phyloP scores from a whole-genome alignment of 2,888 invertebrate species.

The Campaea margaritaria region DNA sequence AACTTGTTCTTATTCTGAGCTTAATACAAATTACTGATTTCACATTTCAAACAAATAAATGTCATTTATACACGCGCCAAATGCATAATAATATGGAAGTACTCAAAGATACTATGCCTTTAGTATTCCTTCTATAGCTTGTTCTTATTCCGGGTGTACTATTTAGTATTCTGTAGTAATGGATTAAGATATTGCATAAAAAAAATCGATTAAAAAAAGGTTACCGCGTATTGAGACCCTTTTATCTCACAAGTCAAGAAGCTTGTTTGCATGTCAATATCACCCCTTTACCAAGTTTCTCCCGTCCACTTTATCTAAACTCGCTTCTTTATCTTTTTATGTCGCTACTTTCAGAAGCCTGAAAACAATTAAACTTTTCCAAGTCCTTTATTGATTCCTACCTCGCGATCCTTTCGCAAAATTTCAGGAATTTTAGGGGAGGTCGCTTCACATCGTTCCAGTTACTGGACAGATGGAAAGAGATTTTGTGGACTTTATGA shows the following conservation, averaged over 20 bases:
- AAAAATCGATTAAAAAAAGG: no score
- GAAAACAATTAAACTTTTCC: slow-evolving; percentile 33
- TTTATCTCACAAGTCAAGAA: background rate
- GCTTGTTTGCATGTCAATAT: slow-evolving; percentile 3
- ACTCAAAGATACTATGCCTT: no score
- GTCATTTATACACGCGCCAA: no score
- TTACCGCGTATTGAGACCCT: background rate
- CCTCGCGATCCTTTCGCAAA: slow-evolving; percentile 22
- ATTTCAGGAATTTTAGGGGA: slow-evolving; percentile 24
- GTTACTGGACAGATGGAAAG: background rate
- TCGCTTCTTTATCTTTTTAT: slow-evolving; percentile 15
- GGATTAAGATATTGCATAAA: no score
- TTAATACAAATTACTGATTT: no score
- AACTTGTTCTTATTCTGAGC: no score
- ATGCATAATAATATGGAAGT: no score
- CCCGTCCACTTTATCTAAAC: slow-evolving; percentile 18
- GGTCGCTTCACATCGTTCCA: slow-evolving; percentile 3
- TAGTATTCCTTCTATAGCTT: no score
- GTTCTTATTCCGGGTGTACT: no score
- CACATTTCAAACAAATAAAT: no score
- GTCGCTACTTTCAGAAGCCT: slow-evolving; percentile 20
- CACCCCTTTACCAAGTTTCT: slow-evolving; percentile 11
- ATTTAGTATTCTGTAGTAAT: no score
- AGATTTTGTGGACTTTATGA: background rate
- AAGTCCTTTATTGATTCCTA: slow-evolving; percentile 29